Evolutionary conservation across 2,888 invertebrate species (phyloP).

Genomic region (Heteropelma amictum): DNA sequence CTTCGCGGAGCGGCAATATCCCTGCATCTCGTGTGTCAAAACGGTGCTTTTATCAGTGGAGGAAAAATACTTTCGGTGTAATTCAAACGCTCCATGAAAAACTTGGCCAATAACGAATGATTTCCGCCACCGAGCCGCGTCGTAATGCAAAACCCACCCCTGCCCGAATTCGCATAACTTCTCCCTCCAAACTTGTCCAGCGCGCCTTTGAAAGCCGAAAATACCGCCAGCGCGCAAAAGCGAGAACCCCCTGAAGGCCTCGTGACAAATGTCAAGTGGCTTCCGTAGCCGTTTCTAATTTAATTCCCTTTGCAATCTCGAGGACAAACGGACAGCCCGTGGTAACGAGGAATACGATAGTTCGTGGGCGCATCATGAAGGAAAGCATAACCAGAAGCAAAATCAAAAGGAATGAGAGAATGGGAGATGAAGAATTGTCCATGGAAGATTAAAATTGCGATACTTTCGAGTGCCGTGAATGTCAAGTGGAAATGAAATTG

Average conservation of each 20-base stretch:
- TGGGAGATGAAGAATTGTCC: slow-evolving; percentile 29
- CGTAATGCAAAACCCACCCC: slow-evolving; percentile 11
- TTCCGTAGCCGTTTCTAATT: slow-evolving; percentile 62
- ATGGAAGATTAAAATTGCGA: slow-evolving; percentile 34
- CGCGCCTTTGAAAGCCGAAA: slow-evolving; percentile 58
- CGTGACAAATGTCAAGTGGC: slow-evolving; percentile 74
- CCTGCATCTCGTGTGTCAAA: no score
- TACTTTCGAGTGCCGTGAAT: background rate
- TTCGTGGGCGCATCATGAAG: slow-evolving; percentile 32
- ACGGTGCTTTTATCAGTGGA: background rate
- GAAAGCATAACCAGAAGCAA: background rate
- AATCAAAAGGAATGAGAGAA: background rate
- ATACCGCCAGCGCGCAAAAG: slow-evolving; percentile 67
- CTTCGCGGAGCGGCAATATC: no score
- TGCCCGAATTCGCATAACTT: slow-evolving; percentile 19
- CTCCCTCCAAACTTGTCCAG: slow-evolving; percentile 1
- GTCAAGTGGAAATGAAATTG: slow-evolving; percentile 28
- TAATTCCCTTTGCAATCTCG: slow-evolving; percentile 59
- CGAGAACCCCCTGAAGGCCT: slow-evolving; percentile 54
- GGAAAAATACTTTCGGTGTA: background rate
- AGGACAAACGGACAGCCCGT: background rate
- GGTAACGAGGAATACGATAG: slow-evolving; percentile 42
- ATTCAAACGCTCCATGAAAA: no score
- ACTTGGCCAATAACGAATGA: no score
- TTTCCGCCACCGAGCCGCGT: background rate